These are phyloP conservation scores for Microctonus brassicae DNA, from an alignment of 2,888 invertebrate species.

Conservation along the genomic window DNA sequence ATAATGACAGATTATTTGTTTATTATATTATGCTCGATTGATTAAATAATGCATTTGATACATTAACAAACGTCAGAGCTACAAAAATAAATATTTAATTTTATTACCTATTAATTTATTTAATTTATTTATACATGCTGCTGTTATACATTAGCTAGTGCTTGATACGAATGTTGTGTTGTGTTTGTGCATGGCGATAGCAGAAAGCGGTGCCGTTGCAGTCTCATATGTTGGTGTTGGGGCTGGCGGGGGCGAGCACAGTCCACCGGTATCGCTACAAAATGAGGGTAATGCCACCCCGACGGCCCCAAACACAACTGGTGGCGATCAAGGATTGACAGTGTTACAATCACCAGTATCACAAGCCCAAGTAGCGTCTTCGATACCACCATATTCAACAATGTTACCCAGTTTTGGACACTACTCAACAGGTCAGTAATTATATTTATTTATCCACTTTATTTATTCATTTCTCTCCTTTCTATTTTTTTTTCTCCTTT, in stretches of 20 bases:
- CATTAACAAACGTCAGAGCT: too few relatives aligned
- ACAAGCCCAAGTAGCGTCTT: conserved; percentile 67
- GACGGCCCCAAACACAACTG: conserved; percentile 65
- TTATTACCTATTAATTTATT: conserved; percentile 4
- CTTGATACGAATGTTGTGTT: conserved; percentile 68
- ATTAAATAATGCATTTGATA: too few relatives aligned
- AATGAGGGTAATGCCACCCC: conserved; percentile 68
- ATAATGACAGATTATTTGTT: too few relatives aligned
- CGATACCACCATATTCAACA: conserved; percentile 74
- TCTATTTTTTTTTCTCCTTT: too few relatives aligned
- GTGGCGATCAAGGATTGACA: conserved; percentile 68
- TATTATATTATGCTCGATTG: too few relatives aligned
- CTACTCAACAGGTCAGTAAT: conserved; percentile 77
- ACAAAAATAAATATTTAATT: background rate
- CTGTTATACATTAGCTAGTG: conserved; percentile 57
- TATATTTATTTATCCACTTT: too few relatives aligned
- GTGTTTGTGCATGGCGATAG: conserved; percentile 67
- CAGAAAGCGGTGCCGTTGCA: conserved; percentile 67
- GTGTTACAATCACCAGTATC: conserved; percentile 76
- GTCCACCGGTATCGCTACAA: conserved; percentile 67
- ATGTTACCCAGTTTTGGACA: conserved; percentile 80
- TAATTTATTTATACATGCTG: conserved; percentile 4
- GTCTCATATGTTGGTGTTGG: conserved; percentile 68
- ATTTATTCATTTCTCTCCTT: too few relatives aligned
- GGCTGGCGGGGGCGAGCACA: conserved; percentile 67